Conservation (phyloP, 2,797 vertebrate genomes). For the Manis crassicaudata region DNA sequence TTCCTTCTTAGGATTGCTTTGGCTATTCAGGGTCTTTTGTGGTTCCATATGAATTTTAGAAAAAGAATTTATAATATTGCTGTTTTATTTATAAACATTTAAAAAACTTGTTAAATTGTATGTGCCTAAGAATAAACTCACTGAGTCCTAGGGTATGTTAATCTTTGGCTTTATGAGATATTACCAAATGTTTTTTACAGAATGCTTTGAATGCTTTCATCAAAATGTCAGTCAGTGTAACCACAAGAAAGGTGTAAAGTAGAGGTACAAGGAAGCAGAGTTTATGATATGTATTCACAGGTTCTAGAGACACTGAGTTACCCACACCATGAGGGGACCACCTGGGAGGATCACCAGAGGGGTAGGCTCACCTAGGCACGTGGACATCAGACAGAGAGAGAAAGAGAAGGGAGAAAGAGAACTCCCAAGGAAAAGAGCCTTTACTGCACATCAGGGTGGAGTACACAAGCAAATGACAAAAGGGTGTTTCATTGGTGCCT, state of each 20-base stretch:
- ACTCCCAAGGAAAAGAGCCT: background rate
- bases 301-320: background rate
- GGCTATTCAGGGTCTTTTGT: too few species aligned
- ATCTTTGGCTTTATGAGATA: conserved; percentile 35
- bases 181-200: background rate
- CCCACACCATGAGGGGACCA: background rate
- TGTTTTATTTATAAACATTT: conserved; percentile 31
- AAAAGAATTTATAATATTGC: background rate
- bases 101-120: background rate
- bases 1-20: too few species aligned
- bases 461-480: background rate
- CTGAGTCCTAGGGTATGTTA: conserved; percentile 11
- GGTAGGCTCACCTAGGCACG: background rate
- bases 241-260: background rate
- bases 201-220: background rate
- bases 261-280: background rate
- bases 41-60: too few species aligned
- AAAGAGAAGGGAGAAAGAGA: background rate
- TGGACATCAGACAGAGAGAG: background rate
- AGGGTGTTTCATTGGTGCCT: background rate
- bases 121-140: conserved; percentile 51
- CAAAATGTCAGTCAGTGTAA: background rate
- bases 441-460: background rate
- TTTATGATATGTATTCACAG: background rate
- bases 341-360: background rate